Conservation (phyloP, 2,888 invertebrate species). For the Blomia tropicalis region DNA sequence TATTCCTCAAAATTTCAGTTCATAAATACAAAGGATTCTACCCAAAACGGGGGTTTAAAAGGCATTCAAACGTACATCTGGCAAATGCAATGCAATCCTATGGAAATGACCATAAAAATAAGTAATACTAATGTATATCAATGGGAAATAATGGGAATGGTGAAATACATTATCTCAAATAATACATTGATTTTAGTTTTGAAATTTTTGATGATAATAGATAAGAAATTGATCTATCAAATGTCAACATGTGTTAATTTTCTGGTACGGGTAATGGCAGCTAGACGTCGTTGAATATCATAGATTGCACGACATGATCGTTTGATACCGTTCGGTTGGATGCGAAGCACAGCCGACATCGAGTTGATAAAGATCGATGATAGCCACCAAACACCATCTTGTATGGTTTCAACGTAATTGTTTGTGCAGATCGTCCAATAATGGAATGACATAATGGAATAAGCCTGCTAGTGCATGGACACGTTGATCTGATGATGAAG, state of each 20-base stretch:
- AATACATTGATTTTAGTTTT: no score
- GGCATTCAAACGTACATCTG: no score
- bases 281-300: slow-evolving; percentile 65
- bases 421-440: slow-evolving; percentile 60
- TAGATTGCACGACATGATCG: slow-evolving; percentile 70
- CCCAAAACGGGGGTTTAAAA: no score
- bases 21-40: no score
- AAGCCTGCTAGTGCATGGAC: not conserved
- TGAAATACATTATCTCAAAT: no score
- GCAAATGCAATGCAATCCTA: no score
- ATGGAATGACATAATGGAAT: slow-evolving; percentile 44
- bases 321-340: slow-evolving; percentile 65
- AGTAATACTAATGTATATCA: no score
- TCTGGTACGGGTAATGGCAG: slow-evolving; percentile 56
- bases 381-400: slow-evolving; percentile 79
- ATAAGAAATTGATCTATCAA: no score
- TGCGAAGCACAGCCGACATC: slow-evolving; percentile 57
- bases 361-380: slow-evolving; percentile 59
- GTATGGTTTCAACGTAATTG: slow-evolving; percentile 54
- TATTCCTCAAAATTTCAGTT: no score
- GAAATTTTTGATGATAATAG: no score
- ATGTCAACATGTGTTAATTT: slow-evolving; percentile 63
- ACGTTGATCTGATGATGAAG: slow-evolving; percentile 42
- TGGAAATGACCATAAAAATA: no score
- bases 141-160: no score